phyloP scores from a whole-genome alignment of 2,113 vertebrate species.

The Tinamus guttatus region DNA sequence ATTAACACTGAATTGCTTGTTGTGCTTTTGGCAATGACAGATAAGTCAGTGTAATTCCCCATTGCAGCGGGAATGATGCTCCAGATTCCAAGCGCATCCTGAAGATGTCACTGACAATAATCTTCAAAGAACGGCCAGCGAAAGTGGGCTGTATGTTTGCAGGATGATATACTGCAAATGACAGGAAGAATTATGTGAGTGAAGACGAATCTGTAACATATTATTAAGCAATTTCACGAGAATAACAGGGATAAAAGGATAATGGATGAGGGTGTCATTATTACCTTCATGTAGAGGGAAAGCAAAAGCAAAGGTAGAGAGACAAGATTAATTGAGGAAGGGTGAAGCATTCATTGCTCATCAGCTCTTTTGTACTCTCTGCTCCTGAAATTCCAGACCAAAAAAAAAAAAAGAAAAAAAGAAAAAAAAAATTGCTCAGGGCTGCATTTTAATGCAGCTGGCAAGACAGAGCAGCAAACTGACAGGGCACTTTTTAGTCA shows the following conservation, averaged over 20 bases:
- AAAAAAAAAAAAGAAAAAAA: constrained; percentile 46
- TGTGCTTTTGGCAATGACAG: constrained; percentile 97
- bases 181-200: constrained; percentile 96
- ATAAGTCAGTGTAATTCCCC: constrained; percentile 97
- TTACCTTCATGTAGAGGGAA: constrained; percentile 91
- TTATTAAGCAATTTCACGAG: constrained; percentile 97
- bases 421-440: constrained; percentile 66
- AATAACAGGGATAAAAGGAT: constrained; percentile 97
- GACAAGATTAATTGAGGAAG: constrained; percentile 99
- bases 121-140: constrained; percentile 92
- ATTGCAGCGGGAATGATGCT: constrained; percentile 89
- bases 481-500: constrained; percentile 81
- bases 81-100: constrained; percentile 90
- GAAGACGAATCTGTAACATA: constrained; percentile 96
- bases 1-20: constrained; percentile 90
- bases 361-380: constrained; percentile 87
- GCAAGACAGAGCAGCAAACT: constrained; percentile 72
- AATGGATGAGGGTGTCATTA: constrained; percentile 97
- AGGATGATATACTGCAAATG: constrained; percentile 94
- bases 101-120: constrained; percentile 96
- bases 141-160: constrained; percentile 91
- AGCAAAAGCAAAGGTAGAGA: constrained; percentile 92
- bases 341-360: constrained; percentile 94
- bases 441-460: constrained; percentile 79
- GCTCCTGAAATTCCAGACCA: constrained; percentile 81